phyloP scores from a whole-genome alignment of 2,888 invertebrate species.

The Leuctra nigra region DNA sequence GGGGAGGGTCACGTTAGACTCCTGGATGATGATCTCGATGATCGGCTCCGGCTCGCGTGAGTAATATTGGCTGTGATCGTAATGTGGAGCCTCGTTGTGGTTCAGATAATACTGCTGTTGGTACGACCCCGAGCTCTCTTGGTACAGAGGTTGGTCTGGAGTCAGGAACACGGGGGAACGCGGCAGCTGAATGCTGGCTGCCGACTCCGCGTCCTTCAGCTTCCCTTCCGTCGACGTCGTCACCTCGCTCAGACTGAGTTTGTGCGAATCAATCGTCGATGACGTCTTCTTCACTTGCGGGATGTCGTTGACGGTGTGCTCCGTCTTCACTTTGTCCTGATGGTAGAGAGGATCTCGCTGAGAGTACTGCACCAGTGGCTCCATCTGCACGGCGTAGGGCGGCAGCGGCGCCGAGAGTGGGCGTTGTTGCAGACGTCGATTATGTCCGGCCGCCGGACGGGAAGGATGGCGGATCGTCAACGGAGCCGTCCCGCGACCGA shows the following conservation, averaged over 20 bases:
- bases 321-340: conserved; percentile 12
- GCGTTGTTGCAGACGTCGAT: conserved; percentile 16
- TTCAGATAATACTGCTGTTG: conserved; percentile 44
- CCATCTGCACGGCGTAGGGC: conserved; percentile 74
- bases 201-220: neutral
- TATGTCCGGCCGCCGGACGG: neutral
- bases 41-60: conserved; percentile 72
- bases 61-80: conserved; percentile 28
- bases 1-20: conserved; percentile 75
- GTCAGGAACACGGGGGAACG: conserved; percentile 6
- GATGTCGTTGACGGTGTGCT: conserved; percentile 18
- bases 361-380: conserved; percentile 70
- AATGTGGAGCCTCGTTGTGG: conserved; percentile 20
- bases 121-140: conserved; percentile 35
- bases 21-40: conserved; percentile 87
- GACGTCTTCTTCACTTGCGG: conserved; percentile 13
- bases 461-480: conserved; percentile 23
- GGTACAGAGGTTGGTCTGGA: conserved; percentile 10
- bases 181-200: conserved; percentile 13
- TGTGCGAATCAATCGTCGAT: conserved; percentile 9
- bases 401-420: conserved; percentile 41
- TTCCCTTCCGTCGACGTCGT: neutral
- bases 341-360: conserved; percentile 64
- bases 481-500: conserved; percentile 26
- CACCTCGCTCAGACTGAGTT: conserved; percentile 1